phyloP scores from a whole-genome alignment of 2,797 vertebrate species.

The Notamacropus eugenii region DNA sequence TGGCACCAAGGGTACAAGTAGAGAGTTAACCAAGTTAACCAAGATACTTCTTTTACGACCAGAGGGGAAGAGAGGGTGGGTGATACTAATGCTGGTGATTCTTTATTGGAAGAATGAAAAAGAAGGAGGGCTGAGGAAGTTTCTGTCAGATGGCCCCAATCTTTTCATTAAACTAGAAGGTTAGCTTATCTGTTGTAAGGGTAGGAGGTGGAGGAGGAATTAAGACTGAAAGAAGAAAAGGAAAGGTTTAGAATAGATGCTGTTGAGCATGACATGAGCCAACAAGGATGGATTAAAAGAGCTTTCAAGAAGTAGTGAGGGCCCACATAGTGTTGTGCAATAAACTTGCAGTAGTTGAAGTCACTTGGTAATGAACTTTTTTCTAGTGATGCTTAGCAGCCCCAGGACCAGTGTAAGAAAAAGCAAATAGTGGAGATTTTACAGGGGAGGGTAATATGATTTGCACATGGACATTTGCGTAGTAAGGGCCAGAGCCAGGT shows the following conservation, averaged over 20 bases:
- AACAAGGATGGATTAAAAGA: not conserved
- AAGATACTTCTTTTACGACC: not conserved
- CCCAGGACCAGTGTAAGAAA: not conserved
- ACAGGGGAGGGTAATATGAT: not conserved
- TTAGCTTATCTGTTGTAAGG: not conserved
- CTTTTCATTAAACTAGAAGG: not conserved
- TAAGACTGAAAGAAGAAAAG: not conserved
- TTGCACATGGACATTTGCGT: not conserved
- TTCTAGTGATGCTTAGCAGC: not conserved
- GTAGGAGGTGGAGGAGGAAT: not conserved
- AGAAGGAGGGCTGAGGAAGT: not conserved
- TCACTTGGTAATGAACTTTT: not conserved
- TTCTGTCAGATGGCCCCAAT: not conserved
- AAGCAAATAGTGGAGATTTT: not conserved
- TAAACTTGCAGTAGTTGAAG: not conserved
- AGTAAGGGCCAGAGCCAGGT: not conserved
- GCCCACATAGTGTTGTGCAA: not conserved
- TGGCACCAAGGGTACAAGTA: not conserved
- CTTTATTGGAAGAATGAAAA: not conserved
- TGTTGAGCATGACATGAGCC: not conserved
- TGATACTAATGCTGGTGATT: not conserved
- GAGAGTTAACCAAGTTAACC: not conserved
- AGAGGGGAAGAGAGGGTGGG: not conserved
- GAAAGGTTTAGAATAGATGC: not conserved
- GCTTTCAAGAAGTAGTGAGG: not conserved